Base-by-base conservation (phyloP, 2,888 invertebrate genomes). In the Sarcophaga caerulescens region DNA sequence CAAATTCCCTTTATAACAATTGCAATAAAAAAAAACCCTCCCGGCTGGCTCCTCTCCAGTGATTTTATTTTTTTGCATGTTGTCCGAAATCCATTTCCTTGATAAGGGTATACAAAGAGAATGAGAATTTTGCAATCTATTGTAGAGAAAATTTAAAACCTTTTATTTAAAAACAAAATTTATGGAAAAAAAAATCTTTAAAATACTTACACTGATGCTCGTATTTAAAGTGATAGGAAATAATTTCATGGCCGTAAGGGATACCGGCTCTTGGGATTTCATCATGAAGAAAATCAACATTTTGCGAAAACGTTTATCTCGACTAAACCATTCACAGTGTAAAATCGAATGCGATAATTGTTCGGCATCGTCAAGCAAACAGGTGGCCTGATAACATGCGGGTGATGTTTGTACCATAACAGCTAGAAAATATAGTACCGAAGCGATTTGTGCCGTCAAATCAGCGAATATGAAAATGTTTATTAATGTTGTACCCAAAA, bases 401-500 rank as follows among this genome's bases (percentile, higher is more conserved):
- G 89, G 89, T 45, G 79, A 77, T 45, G 85, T 77, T 70, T 89
- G 87, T 6, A 79, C 62, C 0, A 87, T 66, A 3, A 89, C 85
- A 0, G 85, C 88, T 12, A 87, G 14, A 19, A 89, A 81, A 77
- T 84, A 88, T 14, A 88, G 73, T 2, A 73, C 78, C 0, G 87
- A 88, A n/a, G 85, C 89, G 8, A 88, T 77, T 10, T 79, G 88
- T 1, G 87, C 57, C 10, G 85, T 81, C 11, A 87, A 75, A 2
- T 88, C 87, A 11, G 87, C 84, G 57, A 88, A 88, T 4, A 88
- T 79, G 1, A 87, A 62, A 14, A 89, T 88, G n/a, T 89, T 89
- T 17, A 89, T 87, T 10, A 89, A 74, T 2, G 87, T 87, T 10
- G 74, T 83, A n/a, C 88, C 84, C 4, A 89, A 84, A 35, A 87